Conservation (phyloP, 2,888 invertebrate genomes). For the Lissocephala sabroskyi region DNA sequence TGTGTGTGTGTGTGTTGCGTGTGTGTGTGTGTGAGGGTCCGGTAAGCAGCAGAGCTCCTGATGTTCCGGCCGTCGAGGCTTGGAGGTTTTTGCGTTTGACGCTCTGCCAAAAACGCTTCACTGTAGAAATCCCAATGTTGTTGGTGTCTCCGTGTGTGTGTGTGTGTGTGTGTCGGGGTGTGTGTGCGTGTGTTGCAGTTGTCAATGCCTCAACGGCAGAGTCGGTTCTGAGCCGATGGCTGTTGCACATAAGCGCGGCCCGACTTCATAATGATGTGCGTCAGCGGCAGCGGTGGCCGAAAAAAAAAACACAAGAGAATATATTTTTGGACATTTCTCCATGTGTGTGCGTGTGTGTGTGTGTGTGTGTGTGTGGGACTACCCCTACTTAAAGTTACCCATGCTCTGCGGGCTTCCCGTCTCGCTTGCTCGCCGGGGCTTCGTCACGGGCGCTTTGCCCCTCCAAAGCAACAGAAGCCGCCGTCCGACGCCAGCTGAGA, state of each 20-base stretch:
- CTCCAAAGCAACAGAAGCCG: constrained; percentile 14
- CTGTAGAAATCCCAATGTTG: constrained; percentile 9
- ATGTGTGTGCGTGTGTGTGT: neutral
- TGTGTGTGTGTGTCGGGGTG: constrained; percentile 7
- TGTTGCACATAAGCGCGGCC: constrained; percentile 43
- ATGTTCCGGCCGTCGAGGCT: too few species aligned
- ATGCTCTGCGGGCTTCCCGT: constrained; percentile 26
- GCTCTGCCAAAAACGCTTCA: too few species aligned
- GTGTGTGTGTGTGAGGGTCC: too few species aligned
- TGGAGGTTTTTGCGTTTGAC: too few species aligned
- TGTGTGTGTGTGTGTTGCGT: too few species aligned
- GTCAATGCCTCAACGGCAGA: constrained; percentile 51
- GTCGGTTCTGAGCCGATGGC: constrained; percentile 51
- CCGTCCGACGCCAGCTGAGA: constrained; percentile 22
- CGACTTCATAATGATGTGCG: constrained; percentile 41
- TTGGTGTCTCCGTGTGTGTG: constrained; percentile 2
- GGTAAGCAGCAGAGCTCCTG: too few species aligned
- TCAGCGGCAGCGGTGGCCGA: too few species aligned
- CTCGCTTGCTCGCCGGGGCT: constrained; percentile 3
- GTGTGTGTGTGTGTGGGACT: constrained; percentile 26
- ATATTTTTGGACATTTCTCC: constrained; percentile 39
- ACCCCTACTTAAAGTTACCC: constrained; percentile 56
- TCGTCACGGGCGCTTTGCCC: neutral
- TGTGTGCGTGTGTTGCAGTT: constrained; percentile 33
- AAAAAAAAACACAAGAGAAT: constrained; percentile 5